Conservation (phyloP, 2,888 invertebrate species). For the Dioctria rufipes region DNA sequence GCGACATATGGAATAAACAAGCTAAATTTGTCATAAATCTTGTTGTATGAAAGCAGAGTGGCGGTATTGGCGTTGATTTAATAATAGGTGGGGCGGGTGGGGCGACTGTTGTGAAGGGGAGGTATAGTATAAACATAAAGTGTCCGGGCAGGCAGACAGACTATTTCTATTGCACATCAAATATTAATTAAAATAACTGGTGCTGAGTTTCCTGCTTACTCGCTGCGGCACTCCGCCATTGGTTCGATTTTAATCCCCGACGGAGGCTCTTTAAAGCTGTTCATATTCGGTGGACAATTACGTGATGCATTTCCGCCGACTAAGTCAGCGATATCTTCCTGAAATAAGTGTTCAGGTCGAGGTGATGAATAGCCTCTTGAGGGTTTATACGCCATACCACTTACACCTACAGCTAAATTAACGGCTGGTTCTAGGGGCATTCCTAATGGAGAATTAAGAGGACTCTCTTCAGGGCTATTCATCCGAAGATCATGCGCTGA, state of each 20-base stretch:
- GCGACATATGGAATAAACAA: slow-evolving; percentile 15
- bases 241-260: slow-evolving; percentile 82
- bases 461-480: slow-evolving; percentile 76
- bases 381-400: slow-evolving; percentile 78
- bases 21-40: slow-evolving; percentile 32
- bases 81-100: background rate
- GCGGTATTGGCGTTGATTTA: background rate
- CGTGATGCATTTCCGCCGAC: slow-evolving; percentile 66
- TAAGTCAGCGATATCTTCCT: slow-evolving; percentile 76
- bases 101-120: slow-evolving; percentile 14
- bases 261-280: slow-evolving; percentile 72
- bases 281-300: slow-evolving; percentile 60
- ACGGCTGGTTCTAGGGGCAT: slow-evolving; percentile 77
- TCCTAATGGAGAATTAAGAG: slow-evolving; percentile 77
- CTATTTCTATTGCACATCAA: slow-evolving; percentile 61
- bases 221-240: slow-evolving; percentile 77
- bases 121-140: slow-evolving; percentile 12
- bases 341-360: slow-evolving; percentile 75
- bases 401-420: slow-evolving; percentile 71
- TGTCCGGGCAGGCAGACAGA: slow-evolving; percentile 50
- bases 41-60: slow-evolving; percentile 38
- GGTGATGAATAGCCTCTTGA: slow-evolving; percentile 73
- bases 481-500: slow-evolving; percentile 69
- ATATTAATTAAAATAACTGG: slow-evolving; percentile 40
- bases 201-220: slow-evolving; percentile 69